Conservation (phyloP, 1,140 invertebrate genomes). For the Aphis craccivora region DNA sequence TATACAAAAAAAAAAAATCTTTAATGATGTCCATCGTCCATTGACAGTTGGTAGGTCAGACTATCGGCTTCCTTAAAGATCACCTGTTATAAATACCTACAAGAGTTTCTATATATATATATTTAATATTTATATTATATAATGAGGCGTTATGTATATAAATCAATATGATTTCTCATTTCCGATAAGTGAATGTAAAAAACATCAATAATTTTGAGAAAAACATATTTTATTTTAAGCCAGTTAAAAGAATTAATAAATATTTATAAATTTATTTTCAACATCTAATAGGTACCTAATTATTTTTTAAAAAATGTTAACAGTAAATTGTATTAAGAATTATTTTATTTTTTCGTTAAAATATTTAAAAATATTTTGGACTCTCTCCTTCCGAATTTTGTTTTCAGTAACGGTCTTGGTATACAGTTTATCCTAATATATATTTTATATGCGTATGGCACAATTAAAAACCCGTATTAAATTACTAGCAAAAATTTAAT, state of each 20-base stretch:
- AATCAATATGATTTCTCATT: slow-evolving; percentile 11
- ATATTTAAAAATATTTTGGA: not conserved
- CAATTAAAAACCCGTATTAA: not conserved
- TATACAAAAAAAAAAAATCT: not conserved
- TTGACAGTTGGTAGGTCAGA: not conserved
- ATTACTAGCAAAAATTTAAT: not conserved
- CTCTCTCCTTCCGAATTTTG: not conserved
- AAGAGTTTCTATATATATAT: not conserved
- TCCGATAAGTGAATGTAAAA: not conserved
- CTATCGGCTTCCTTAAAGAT: not conserved
- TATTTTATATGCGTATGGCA: not conserved
- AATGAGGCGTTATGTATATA: not conserved
- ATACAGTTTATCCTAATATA: not conserved
- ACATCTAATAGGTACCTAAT: not conserved
- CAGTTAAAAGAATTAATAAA: slow-evolving; percentile 6
- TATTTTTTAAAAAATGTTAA: not conserved
- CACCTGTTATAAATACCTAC: not conserved
- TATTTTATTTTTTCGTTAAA: not conserved
- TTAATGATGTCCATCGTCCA: not conserved
- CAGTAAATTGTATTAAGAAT: not conserved
- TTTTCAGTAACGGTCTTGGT: not conserved
- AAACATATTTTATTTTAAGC: not conserved
- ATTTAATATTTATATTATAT: not conserved
- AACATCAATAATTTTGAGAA: not conserved
- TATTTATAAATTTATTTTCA: not conserved